Base-by-base conservation (phyloP, 1,140 invertebrate genomes). In the Drosophila trapezifrons region DNA sequence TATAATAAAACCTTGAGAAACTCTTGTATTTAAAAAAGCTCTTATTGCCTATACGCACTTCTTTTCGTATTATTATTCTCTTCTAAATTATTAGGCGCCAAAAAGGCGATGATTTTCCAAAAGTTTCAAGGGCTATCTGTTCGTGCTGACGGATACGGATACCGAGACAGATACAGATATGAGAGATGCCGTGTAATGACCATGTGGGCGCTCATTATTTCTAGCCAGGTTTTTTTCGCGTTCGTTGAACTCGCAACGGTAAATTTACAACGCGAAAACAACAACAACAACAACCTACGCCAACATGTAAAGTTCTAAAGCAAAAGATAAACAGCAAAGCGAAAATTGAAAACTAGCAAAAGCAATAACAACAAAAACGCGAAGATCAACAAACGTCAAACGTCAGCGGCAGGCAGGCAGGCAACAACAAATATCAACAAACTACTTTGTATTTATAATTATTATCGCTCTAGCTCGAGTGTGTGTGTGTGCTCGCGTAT, bases 391-490 rank as follows among this genome's bases (percentile, higher is more conserved):
- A 76, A 67, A 52, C 65, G 65, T 69, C 65, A 65, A 73, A 59
- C 70, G 69, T 59, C 74, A 72, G 54, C 62, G 40, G 42, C 32
- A 57, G 43, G 0, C 32, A 57, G 43, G 0, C 27, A 51, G 66
- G 45, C 76, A 83, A 74, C 72, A 82, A 69, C 56, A 87, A 87
- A 84, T 89, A 89, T 89, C 84, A 87, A 89, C 84, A 87, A 87
- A 87, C 82, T 86, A 86, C 83, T 86, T 86, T 86, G 82, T 86
- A 86, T 86, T 87, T 87, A 87, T 87, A 89, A 89, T 89, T 89
- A 89, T 89, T 89, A 89, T 89, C 84, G 84, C 69, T 52, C 51
- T 29, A 55, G 42, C 58, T 20, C 42, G 12, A 69, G 49, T 67
- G 63, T 40, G n/a, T 67, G 63, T 40, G n/a, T 22, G 46, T 18